Conservation (phyloP, 2,797 vertebrate genomes). For the Parauchenoglanis ngamensis region DNA sequence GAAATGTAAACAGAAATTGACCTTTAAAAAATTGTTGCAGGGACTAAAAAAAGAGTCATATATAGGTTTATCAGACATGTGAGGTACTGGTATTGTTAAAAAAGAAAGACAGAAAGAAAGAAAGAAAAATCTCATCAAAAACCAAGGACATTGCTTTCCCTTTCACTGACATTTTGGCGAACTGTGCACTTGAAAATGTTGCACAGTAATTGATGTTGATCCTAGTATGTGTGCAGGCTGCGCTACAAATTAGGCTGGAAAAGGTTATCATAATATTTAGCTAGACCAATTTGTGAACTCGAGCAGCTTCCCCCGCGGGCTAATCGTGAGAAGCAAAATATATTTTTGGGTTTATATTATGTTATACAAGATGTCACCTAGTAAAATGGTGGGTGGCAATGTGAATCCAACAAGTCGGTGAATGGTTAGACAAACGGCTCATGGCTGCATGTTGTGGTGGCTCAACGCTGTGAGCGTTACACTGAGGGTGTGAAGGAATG, state of each 20-base stretch:
- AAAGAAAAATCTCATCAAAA: constrained; percentile 47
- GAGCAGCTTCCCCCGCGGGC: constrained; percentile 77
- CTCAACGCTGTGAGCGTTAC: constrained; percentile 24
- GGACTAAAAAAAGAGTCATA: background rate
- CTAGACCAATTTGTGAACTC: constrained; percentile 80
- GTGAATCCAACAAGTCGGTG: constrained; percentile 12
- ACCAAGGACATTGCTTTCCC: constrained; percentile 70
- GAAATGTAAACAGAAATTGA: constrained; percentile 30
- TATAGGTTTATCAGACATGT: background rate
- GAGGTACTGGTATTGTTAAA: background rate
- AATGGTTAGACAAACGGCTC: constrained; percentile 8
- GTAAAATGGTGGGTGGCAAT: constrained; percentile 8
- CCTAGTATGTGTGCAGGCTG: constrained; percentile 81
- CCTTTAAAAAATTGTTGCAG: constrained; percentile 5
- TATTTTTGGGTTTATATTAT: constrained; percentile 64
- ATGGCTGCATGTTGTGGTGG: constrained; percentile 6
- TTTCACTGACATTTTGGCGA: constrained; percentile 83
- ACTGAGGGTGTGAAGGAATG: constrained; percentile 41
- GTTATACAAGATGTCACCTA: constrained; percentile 27
- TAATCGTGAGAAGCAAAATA: constrained; percentile 70
- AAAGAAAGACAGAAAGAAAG: background rate
- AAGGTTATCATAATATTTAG: constrained; percentile 93
- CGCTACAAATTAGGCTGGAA: constrained; percentile 88
- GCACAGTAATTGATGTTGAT: constrained; percentile 89
- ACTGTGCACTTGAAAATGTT: constrained; percentile 82